Evolutionary conservation across 2,888 invertebrate species (phyloP), one percentile per base, ranked within the genome.

Genomic region (Ectropis crepuscularia): DNA sequence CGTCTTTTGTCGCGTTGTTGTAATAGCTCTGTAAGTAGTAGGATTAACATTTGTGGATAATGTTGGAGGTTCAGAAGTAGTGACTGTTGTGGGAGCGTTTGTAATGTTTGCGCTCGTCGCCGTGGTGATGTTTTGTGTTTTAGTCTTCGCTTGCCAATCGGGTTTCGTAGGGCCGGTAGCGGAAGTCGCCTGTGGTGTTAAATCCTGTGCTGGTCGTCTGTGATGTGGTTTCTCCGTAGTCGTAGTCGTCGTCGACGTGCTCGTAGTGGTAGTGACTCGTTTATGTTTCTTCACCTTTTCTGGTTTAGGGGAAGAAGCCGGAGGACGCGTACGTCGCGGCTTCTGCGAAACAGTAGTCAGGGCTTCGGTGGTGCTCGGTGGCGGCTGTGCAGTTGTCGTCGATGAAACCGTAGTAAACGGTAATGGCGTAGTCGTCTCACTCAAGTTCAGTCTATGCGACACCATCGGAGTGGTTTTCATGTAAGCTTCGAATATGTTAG

Each of bases 381-480:
- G 57, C 47, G 72, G 55, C n/a, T 64, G 65, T 51, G 61, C 53
- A 12, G 70, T 68, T 28, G 67, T 65, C 42, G 68, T 75, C 48
- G 62, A 68, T 53, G 73, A 48, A 50, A 73, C 74, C 8, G 81
- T 75, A 41, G 77, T 74, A 7, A 76, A 72, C 4, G 74, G 65
- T n/a, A 70, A 51, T 36, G 70, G 57, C 6, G 79, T 77, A 8
- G 75, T 82, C 36, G 70, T 80, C 71, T 80, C 82, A 16, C 69
- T 69, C 37, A 63, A 48, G 58, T 67, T 78, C 11, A 79, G 79
- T 66, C 78, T 86, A 41, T 84, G 74, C 0, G 84, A 76, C 12
- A 75, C 81, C 86, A 89, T 88, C 7, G 91, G 91, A n/a, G 90
- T 89, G 6, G 91, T 92, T 79, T 86, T 89, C 38, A 83, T 80